Evolutionary conservation across 1,140 invertebrate species (phyloP).

Genomic region (Papilio aristodemus): DNA sequence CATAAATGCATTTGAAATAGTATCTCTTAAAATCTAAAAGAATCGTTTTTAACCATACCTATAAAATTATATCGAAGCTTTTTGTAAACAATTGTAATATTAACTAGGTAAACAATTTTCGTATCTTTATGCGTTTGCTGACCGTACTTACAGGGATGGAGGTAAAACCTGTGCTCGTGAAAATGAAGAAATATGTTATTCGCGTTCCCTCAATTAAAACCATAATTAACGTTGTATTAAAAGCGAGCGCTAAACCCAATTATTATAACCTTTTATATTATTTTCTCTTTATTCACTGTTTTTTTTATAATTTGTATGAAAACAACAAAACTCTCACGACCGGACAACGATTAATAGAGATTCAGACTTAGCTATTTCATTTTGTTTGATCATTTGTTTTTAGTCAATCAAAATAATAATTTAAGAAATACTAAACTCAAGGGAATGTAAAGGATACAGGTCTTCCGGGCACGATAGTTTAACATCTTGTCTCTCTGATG

Average conservation of each 20-base stretch:
- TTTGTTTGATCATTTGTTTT: too few species aligned
- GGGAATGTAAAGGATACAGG: too few species aligned
- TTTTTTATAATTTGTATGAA: neutral
- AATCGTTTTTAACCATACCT: too few species aligned
- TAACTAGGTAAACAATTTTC: conserved; percentile 21
- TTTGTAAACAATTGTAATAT: neutral
- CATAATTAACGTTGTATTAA: conserved; percentile 73
- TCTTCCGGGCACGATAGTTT: too few species aligned
- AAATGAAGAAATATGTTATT: conserved; percentile 70
- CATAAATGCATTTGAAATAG: too few species aligned
- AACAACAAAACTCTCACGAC: neutral
- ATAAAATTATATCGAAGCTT: neutral
- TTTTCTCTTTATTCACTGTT: conserved; percentile 33
- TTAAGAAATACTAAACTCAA: too few species aligned
- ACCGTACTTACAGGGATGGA: conserved; percentile 40
- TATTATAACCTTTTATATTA: conserved; percentile 55
- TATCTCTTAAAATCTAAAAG: too few species aligned
- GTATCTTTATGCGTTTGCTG: conserved; percentile 31
- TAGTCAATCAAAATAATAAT: too few species aligned
- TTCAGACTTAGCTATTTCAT: too few species aligned
- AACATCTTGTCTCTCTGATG: too few species aligned
- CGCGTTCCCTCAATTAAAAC: conserved; percentile 71
- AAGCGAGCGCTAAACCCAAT: conserved; percentile 69
- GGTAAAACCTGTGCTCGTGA: conserved; percentile 45
- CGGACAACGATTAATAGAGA: too few species aligned